Percentiles rank a stretch among this genome's conserved stretches.
phyloP scores from a whole-genome alignment of 2,113 vertebrate genomes.

The Mus spicilegus region DNA sequence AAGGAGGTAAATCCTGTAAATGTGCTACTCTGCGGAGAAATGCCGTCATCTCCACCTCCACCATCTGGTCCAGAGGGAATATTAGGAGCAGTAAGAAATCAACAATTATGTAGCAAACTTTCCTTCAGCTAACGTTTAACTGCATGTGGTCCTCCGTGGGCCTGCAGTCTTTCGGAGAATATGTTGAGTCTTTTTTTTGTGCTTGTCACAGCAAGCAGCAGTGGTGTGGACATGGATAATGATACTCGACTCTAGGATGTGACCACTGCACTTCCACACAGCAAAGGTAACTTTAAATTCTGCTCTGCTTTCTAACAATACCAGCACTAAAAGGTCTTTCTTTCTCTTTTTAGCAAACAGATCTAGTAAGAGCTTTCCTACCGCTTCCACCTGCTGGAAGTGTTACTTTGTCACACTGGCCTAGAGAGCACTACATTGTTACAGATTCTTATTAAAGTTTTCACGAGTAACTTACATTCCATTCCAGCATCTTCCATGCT shows the following conservation, averaged over 20 bases:
- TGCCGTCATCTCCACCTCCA: not conserved
- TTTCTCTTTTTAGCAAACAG: not conserved
- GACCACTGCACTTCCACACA: not conserved
- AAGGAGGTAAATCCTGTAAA: not conserved
- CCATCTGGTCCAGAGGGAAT: not conserved
- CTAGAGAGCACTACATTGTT: not conserved
- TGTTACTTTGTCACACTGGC: not conserved
- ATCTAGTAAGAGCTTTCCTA: not conserved
- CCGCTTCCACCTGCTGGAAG: not conserved
- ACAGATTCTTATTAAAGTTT: not conserved
- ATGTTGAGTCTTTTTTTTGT: not conserved
- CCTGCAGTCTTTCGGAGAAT: not conserved
- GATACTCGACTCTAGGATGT: not conserved
- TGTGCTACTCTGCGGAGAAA: not conserved
- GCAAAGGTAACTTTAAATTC: not conserved
- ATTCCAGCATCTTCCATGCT: constrained; percentile 44
- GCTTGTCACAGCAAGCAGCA: not conserved
- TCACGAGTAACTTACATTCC: constrained; percentile 69
- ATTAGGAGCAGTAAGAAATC: not conserved
- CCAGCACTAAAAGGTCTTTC: not conserved
- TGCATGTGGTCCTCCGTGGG: too few relatives aligned
- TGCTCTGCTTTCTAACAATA: constrained; percentile 30
- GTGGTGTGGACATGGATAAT: not conserved
- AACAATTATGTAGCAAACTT: not conserved
- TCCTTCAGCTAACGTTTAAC: not conserved